Base-by-base conservation (phyloP, 2,888 invertebrate genomes). In the Chloroclysta siterata region DNA sequence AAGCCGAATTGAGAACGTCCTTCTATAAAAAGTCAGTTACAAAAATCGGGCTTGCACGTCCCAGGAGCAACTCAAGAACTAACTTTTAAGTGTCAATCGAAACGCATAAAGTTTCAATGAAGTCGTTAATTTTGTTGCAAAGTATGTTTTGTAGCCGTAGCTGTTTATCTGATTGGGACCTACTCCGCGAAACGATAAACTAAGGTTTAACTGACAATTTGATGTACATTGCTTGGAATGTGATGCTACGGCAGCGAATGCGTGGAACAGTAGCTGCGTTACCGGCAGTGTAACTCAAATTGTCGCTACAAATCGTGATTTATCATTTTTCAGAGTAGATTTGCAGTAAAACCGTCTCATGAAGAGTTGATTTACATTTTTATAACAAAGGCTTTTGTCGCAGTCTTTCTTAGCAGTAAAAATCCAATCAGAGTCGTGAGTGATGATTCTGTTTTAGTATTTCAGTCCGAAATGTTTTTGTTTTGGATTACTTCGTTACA, bases 1-100 rank as follows among this genome's bases (percentile, higher is more conserved):
- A 33, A 33, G 7, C 0, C 7, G 8, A 33, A 8, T 33, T 7
- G 0, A 5, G 36, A 39, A 11, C 10, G 36, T 11, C 36, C 36
- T 33, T 8, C 8, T 33, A 8, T 33, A 8, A 33, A 11, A 39
- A 39, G 11, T 39, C 11, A 3, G 11, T 11, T 11, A 11, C 36
- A 11, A 39, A 39, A 39, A 39, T 11, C 36, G 36, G 36, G 36
- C 11, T 39, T 39, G 11, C 36, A 39, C 36, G 36, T 39, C 36
- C 8, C 36, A 11, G 11, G 11, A 3, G 10, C 11, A n/a, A n/a
- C 11, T 0, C 0, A 14, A 42, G 42, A 42, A 42, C 14, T 50
- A 39, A 70, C 66, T 71, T 68, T 54, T 63, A 68, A 71, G 71
- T 68, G 67, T 68, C 66, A 69, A 64, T 65, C 57, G 69, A 69